These are phyloP conservation scores for Ptychoptera albimana DNA, from an alignment of 2,888 invertebrate genomes.

Conservation along the genomic window DNA sequence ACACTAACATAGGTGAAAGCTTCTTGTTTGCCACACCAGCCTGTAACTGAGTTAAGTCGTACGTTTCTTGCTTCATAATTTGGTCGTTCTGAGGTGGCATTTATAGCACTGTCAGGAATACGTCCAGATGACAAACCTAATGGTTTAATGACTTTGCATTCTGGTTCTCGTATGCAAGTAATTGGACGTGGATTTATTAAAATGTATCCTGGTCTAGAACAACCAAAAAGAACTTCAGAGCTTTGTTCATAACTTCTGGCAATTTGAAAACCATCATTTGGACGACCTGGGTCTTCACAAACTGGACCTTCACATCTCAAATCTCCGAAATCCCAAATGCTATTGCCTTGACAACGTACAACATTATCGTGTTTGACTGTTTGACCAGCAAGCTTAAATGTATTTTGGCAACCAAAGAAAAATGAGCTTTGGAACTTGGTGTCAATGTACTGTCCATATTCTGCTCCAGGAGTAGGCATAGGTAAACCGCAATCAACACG, in stretches of 20 bases:
- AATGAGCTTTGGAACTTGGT: conserved; percentile 86
- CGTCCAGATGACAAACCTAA: conserved; percentile 79
- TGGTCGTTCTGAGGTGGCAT: conserved; percentile 83
- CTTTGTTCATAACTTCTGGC: conserved; percentile 76
- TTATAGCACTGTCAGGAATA: conserved; percentile 89
- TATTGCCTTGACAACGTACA: conserved; percentile 80
- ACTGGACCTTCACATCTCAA: conserved; percentile 87
- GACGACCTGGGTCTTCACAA: conserved; percentile 88
- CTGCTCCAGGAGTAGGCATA: conserved; percentile 81
- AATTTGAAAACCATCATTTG: conserved; percentile 78
- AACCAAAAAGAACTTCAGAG: conserved; percentile 80
- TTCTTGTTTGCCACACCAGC: conserved; percentile 95
- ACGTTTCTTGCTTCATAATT: conserved; percentile 85
- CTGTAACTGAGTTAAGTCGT: conserved; percentile 79
- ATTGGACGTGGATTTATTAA: conserved; percentile 82
- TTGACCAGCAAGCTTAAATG: conserved; percentile 86
- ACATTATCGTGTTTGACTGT: conserved; percentile 82
- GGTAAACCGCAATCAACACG: conserved; percentile 84
- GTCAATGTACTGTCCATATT: conserved; percentile 75
- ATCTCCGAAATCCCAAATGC: conserved; percentile 95
- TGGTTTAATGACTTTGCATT: conserved; percentile 83
- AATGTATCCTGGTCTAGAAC: conserved; percentile 82
- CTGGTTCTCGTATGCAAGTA: conserved; percentile 79
- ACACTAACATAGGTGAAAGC: conserved; percentile 92
- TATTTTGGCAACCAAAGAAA: conserved; percentile 91